Percentiles rank a stretch among this genome's conserved stretches.
Conservation (phyloP, 2,113 vertebrate species). For the Plecturocebus donacophilus region DNA sequence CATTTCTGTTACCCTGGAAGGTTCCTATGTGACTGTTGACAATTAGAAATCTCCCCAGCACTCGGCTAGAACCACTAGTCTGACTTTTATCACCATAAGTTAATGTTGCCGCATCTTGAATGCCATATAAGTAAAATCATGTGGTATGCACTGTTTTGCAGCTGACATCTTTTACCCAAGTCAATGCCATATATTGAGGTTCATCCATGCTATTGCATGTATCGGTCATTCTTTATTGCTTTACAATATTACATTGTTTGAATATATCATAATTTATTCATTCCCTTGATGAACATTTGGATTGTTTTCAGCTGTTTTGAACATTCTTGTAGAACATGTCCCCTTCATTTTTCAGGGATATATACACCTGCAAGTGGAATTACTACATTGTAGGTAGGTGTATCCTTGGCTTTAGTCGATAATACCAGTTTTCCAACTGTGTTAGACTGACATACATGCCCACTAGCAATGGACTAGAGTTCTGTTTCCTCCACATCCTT, state of each 20-base stretch:
- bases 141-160: not conserved
- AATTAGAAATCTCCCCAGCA: not conserved
- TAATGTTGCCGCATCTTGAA: not conserved
- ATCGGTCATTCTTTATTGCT: not conserved
- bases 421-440: not conserved
- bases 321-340: not conserved
- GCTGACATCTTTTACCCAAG: not conserved
- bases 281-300: not conserved
- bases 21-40: not conserved
- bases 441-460: not conserved
- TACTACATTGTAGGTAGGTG: rapidly evolving
- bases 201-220: not conserved
- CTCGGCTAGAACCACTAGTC: not conserved
- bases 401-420: not conserved
- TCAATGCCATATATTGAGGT: not conserved
- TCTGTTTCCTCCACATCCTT: not conserved
- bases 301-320: not conserved
- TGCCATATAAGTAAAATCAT: not conserved
- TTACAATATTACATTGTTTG: not conserved
- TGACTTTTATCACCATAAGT: not conserved
- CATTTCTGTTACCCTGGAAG: not conserved
- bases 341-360: not conserved
- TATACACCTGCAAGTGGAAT: not conserved
- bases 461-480: not conserved
- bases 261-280: not conserved